Evolutionary conservation across 2,888 invertebrate genomes (phyloP), one percentile per base, ranked within the genome.

Genomic region (Drosophila subsilvestris): DNA sequence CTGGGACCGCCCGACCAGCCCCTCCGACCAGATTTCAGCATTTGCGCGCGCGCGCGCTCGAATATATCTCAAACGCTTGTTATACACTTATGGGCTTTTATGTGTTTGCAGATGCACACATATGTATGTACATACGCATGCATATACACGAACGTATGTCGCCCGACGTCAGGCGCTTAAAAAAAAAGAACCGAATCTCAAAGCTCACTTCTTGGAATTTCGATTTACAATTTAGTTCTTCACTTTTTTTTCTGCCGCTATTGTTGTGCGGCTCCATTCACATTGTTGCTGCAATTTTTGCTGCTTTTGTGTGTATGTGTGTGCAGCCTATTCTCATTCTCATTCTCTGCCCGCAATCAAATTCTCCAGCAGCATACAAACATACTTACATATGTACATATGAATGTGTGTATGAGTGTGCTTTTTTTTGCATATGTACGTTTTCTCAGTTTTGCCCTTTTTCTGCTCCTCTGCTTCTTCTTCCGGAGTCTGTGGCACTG

Each of bases 161-260:
- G 37, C 14, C 37, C 37, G 14, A 37, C 37, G 37, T 37, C 37
- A 37, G 37, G 37, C 37, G 37, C 37, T 37, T 37, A 37, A 37
- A 25, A 37, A 61, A 73, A 62, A 60, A 61, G 37, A 58, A 51
- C 58, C 71, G 70, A 78, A 80, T 79, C 81, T 77, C 57, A 75
- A 72, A 81, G 78, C 85, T 66, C 72, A 76, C 70, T 85, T 88
- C 85, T 81, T 84, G 89, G 85, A 85, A 85, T 88, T 85, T 85
- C 87, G 89, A 85, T 88, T 84, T 84, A 86, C 83, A 84, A 84
- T 84, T 84, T 86, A 81, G 80, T 74, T 85, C 76, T 88, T 79
- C 72, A 80, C 74, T 70, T 79, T 82, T 71, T 74, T 75, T 65
- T 47, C 55, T 66, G 58, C 73, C 70, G 76, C 68, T 82, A 80